phyloP scores from a whole-genome alignment of 2,797 vertebrate genomes.

The Natrix natrix region DNA sequence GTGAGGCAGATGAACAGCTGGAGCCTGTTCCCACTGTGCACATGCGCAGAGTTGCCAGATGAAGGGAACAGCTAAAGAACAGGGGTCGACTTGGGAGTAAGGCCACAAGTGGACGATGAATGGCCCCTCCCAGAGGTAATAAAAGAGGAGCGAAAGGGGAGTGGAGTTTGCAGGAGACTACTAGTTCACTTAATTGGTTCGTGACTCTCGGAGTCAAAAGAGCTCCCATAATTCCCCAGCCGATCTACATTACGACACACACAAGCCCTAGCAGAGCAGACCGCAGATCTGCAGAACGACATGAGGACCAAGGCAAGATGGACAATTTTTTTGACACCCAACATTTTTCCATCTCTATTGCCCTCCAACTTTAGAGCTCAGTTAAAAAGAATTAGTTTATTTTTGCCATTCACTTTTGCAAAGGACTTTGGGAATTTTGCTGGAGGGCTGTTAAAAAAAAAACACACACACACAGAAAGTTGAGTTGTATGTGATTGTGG shows the following conservation, averaged over 20 bases:
- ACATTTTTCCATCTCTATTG: neutral
- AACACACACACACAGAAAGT: neutral
- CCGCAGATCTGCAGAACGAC: neutral
- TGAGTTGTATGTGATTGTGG: neutral
- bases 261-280: neutral
- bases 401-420: neutral
- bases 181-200: too few species aligned
- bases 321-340: neutral
- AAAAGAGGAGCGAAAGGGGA: too few species aligned
- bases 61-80: too few species aligned
- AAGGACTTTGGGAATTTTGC: neutral
- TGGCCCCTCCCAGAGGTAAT: too few species aligned
- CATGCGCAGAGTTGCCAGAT: too few species aligned
- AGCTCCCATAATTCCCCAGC: neutral
- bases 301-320: neutral
- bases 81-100: too few species aligned
- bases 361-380: neutral
- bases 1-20: too few species aligned
- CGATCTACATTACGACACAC: neutral
- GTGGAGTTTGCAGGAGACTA: too few species aligned
- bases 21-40: too few species aligned
- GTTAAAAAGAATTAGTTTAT: neutral
- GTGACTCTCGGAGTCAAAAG: too few species aligned
- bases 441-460: neutral
- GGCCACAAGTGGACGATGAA: too few species aligned